Conservation (phyloP, 2,113 vertebrate genomes). For the Mus spicilegus region DNA sequence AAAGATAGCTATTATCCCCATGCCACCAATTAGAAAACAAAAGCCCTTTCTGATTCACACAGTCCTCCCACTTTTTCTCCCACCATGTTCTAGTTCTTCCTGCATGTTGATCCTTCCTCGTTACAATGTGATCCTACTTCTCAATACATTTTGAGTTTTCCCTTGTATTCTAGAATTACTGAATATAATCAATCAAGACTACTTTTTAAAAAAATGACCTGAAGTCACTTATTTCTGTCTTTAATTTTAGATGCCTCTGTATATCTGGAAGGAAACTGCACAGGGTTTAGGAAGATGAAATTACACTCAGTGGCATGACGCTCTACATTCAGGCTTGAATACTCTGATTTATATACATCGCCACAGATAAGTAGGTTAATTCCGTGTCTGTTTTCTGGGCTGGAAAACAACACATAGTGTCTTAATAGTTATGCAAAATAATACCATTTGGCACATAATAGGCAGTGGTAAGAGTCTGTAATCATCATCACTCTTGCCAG, state of each 20-base stretch:
- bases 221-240: not conserved
- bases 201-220: constrained; percentile 5
- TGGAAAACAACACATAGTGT: constrained; percentile 23
- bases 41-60: not conserved
- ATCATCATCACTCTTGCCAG: not conserved
- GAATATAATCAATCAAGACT: not conserved
- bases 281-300: not conserved
- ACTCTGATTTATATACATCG: not conserved
- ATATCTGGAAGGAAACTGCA: not conserved
- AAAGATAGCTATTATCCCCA: not conserved
- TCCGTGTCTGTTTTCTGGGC: not conserved
- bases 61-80: too few relatives aligned
- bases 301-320: not conserved
- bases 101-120: not conserved
- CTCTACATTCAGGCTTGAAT: not conserved
- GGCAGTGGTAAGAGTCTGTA: not conserved
- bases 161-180: not conserved
- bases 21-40: not conserved
- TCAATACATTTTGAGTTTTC: not conserved
- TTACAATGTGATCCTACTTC: not conserved
- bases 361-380: not conserved
- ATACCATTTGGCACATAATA: not conserved
- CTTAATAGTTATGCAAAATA: not conserved
- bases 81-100: not conserved
- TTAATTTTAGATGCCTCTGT: not conserved